Conservation (phyloP, 2,113 vertebrate genomes). For the Bothrops jararaca region DNA sequence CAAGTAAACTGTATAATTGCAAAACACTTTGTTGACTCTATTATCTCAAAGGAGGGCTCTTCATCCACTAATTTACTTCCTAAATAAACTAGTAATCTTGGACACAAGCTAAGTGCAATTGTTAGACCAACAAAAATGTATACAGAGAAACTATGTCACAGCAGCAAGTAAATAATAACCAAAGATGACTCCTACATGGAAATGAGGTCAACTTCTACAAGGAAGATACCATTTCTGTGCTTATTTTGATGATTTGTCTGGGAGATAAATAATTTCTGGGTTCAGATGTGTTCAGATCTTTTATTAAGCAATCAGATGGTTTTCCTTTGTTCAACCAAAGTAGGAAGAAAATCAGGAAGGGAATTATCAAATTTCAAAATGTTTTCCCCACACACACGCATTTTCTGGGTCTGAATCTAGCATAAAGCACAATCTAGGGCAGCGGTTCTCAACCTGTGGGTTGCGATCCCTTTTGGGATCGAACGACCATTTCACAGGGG, state of each 20-base stretch:
- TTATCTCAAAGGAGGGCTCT: neutral
- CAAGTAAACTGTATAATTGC: neutral
- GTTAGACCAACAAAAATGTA: neutral
- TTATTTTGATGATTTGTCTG: neutral
- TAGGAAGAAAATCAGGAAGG: slow-evolving; percentile 45
- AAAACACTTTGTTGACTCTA: neutral
- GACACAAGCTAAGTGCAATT: neutral
- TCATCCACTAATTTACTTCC: neutral
- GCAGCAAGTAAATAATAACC: neutral
- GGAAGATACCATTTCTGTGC: neutral
- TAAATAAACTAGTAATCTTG: neutral
- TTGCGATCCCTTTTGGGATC: too few species aligned
- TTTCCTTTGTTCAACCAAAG: neutral
- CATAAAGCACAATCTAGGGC: neutral
- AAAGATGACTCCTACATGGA: neutral
- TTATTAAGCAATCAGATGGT: neutral
- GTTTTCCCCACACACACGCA: neutral
- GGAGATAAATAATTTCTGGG: too few species aligned
- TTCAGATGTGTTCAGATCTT: neutral
- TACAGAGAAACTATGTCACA: neutral
- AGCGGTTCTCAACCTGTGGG: too few species aligned
- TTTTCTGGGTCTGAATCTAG: slow-evolving; percentile 24
- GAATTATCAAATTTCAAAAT: slow-evolving; percentile 27
- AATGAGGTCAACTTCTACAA: neutral
- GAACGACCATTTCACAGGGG: too few species aligned